Evolutionary conservation across 2,888 invertebrate genomes (phyloP), one percentile per base, ranked within the genome.

Genomic region (Pomacea canaliculata): DNA sequence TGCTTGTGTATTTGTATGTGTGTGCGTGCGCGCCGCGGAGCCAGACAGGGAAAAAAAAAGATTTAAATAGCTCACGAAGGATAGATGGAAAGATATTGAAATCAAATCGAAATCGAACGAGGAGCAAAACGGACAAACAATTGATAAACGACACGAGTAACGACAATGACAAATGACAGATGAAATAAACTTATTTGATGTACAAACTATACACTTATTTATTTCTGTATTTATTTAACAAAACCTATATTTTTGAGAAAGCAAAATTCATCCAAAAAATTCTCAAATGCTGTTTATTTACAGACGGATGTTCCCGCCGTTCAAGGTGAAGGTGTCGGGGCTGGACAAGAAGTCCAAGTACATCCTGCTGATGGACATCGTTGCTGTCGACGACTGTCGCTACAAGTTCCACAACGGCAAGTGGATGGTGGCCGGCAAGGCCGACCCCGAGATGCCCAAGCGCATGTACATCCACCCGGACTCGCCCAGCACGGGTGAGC

Each of bases 241-340:
- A 3, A 37, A 37, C 3, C 5, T 5, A 1, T 37, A 37, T 37
- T 37, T 37, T 37, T 5, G 51, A 16, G 51, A 56, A 19, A 63
- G 8, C 18, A 63, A 63, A 23, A 16, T 1, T 19, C 63, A 10
- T 63, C 13, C 10, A 8, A 63, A 63, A 16, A 4, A 2, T 8
- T 63, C 63, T 56, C 7, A 13, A 37, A 16, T 56, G 51, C 66
- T 48, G 18, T 71, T 78, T 70, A 68, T 68, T 76, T 95, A 83
- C 95, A 99, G 98, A 94, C 97, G 99, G 94, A 99, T 99, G 97
- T 99, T 99, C 93, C 99, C 99, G 90, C 97, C 99, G 93, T 98
- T 96, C 95, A 98, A 98, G 94, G 98, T 98, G 92, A 96, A 98
- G 91, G 96, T 99, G 89, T 96, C 96, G 91, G 99, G 99, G 88